Conservation (phyloP, 2,888 invertebrate species). For the Ecliptopera silaceata region DNA sequence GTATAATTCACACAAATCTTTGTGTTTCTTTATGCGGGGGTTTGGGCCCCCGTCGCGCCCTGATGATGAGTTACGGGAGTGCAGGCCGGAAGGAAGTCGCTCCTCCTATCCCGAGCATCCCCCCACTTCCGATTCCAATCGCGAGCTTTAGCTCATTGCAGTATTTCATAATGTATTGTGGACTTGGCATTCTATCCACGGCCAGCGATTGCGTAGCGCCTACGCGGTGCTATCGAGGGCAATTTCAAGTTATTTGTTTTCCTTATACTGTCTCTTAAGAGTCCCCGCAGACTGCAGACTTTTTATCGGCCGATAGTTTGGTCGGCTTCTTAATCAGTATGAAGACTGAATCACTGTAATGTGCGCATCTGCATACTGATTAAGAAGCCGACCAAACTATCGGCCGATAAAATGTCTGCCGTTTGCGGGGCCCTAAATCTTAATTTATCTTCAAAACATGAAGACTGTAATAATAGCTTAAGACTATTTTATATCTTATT, state of each 20-base stretch:
- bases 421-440: no score
- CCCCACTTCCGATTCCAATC: constrained; percentile 78
- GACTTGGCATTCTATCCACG: constrained; percentile 46
- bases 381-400: no score
- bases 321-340: no score
- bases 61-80: constrained; percentile 79
- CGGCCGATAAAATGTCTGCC: no score
- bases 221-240: constrained; percentile 8
- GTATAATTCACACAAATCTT: constrained; percentile 78
- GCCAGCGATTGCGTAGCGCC: constrained; percentile 15
- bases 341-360: no score
- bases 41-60: constrained; percentile 64
- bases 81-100: constrained; percentile 71
- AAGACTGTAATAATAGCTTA: no score
- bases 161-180: constrained; percentile 73
- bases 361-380: no score
- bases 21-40: constrained; percentile 73
- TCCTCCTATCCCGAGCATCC: constrained; percentile 56
- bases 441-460: no score
- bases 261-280: neutral
- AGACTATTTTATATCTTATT: no score
- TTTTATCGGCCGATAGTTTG: no score
- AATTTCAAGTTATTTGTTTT: neutral
- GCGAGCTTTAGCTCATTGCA: constrained; percentile 57
- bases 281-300: no score